A percentile compares a stretch with the other conserved stretches of the same genome.
phyloP scores from a whole-genome alignment of 1,140 invertebrate species.

The Linepithema humile region DNA sequence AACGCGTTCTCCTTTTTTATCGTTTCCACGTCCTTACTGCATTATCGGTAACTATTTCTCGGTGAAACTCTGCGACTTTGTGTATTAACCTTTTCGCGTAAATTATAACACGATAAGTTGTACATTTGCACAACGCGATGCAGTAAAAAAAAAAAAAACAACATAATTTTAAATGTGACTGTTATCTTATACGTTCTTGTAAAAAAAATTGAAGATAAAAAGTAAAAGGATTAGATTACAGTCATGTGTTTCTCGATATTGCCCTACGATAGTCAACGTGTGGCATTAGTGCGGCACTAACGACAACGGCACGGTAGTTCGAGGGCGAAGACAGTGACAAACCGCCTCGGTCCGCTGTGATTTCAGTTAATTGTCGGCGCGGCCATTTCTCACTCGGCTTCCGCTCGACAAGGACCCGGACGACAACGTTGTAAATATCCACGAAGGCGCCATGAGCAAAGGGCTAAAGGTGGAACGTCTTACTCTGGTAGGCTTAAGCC shows the following conservation, averaged over 20 bases:
- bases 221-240: neutral
- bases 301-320: conserved; percentile 67
- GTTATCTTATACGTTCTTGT: neutral
- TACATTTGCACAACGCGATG: neutral
- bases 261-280: neutral
- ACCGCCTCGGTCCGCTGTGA: conserved; percentile 75
- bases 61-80: neutral
- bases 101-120: neutral
- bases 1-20: neutral
- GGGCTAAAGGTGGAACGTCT: conserved; percentile 75
- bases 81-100: neutral
- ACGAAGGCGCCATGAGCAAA: conserved; percentile 72
- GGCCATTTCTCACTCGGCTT: conserved; percentile 77
- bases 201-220: neutral
- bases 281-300: conserved; percentile 59
- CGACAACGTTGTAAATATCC: conserved; percentile 76
- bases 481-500: conserved; percentile 70
- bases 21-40: neutral
- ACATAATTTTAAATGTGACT: neutral
- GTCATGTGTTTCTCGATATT: conserved; percentile 38
- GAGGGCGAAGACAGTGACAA: conserved; percentile 75
- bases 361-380: conserved; percentile 79
- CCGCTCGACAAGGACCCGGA: conserved; percentile 39
- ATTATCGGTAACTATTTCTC: neutral
- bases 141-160: neutral